These are phyloP conservation scores for Himalopsyche anomala DNA, from an alignment of 2,888 invertebrate species.

Conservation along the genomic window DNA sequence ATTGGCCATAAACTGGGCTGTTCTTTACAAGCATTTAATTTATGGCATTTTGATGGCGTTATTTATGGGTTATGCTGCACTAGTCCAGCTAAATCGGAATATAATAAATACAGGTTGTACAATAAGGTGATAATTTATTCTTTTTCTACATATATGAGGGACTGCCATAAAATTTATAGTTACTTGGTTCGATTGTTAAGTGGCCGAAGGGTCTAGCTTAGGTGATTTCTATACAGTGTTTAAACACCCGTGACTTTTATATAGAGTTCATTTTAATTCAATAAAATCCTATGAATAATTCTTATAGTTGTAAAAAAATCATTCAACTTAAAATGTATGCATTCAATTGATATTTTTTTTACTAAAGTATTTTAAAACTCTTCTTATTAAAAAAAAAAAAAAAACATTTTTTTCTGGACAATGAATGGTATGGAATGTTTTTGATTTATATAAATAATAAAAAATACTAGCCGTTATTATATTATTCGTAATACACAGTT, in stretches of 20 bases:
- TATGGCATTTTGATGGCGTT: slow-evolving; percentile 65
- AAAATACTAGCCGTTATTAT: too few relatives aligned
- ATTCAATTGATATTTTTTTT: background rate
- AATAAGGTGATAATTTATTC: slow-evolving; percentile 65
- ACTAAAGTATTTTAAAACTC: too few relatives aligned
- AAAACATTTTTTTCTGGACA: too few relatives aligned
- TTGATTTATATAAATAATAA: too few relatives aligned
- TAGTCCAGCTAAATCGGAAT: slow-evolving; percentile 63
- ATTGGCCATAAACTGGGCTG: slow-evolving; percentile 50
- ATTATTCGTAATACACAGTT: too few relatives aligned
- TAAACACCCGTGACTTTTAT: slow-evolving; percentile 45
- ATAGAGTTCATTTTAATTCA: slow-evolving; percentile 19
- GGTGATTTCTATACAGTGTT: slow-evolving; percentile 2
- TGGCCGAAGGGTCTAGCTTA: background rate
- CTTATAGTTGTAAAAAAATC: slow-evolving; percentile 6
- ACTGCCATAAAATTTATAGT: slow-evolving; percentile 62
- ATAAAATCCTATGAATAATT: background rate
- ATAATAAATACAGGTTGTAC: slow-evolving; percentile 64
- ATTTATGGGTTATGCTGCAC: slow-evolving; percentile 65
- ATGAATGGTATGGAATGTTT: too few relatives aligned
- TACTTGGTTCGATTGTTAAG: slow-evolving; percentile 17
- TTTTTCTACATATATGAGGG: slow-evolving; percentile 58
- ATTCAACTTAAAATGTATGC: background rate
- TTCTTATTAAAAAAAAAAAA: too few relatives aligned
- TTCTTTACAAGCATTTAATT: slow-evolving; percentile 62